phyloP scores from a whole-genome alignment of 2,113 vertebrate genomes.

The Synchiropus splendidus region DNA sequence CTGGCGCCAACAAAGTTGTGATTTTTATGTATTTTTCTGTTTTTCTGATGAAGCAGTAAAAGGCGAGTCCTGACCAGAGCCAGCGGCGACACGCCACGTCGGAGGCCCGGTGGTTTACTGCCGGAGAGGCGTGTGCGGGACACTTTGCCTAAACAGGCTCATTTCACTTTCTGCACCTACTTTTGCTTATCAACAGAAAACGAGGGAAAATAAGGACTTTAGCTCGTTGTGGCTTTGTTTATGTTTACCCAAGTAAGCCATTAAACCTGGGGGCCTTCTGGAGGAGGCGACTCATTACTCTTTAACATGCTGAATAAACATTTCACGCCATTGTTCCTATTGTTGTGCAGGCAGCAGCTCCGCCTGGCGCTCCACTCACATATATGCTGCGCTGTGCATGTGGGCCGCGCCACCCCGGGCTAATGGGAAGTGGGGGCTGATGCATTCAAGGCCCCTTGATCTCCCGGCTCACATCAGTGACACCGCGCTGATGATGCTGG shows the following conservation, averaged over 20 bases:
- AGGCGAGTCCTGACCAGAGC: constrained; percentile 35
- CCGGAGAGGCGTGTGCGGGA: no score
- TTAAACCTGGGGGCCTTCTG: constrained; percentile 56
- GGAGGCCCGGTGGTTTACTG: no score
- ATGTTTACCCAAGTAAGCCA: constrained; percentile 61
- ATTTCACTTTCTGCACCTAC: constrained; percentile 49
- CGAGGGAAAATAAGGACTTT: constrained; percentile 48
- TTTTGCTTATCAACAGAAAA: constrained; percentile 62
- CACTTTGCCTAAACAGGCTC: constrained; percentile 39
- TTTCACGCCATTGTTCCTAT: constrained; percentile 63
- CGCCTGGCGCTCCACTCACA: constrained; percentile 44
- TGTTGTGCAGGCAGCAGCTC: constrained; percentile 67
- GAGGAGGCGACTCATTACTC: constrained; percentile 60
- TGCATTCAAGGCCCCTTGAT: constrained; percentile 8
- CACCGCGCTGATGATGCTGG: not conserved
- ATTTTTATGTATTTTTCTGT: constrained; percentile 43
- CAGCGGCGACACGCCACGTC: no score
- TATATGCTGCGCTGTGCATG: constrained; percentile 33
- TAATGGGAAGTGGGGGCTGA: constrained; percentile 7
- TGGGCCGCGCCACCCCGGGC: constrained; percentile 20
- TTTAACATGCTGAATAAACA: constrained; percentile 73
- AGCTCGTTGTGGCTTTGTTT: constrained; percentile 63
- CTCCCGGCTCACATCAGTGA: constrained; percentile 8
- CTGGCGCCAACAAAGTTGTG: constrained; percentile 61
- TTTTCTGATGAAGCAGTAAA: constrained; percentile 64